Conservation (phyloP, 1,140 invertebrate species). For the Elymnias hypermnestra region DNA sequence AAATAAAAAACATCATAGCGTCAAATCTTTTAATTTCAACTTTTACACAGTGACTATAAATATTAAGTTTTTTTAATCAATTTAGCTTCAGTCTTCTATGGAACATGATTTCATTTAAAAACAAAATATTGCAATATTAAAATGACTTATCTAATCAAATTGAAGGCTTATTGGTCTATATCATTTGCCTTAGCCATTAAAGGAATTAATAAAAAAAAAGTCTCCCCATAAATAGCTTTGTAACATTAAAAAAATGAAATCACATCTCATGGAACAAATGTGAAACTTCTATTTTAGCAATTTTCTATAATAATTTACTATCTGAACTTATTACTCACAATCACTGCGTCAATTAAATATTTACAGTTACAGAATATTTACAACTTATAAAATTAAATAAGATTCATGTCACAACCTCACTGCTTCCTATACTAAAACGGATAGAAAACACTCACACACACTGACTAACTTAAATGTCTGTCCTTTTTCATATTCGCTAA, state of each 20-base stretch:
- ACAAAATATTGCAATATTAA: too few species aligned
- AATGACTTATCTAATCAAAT: too few species aligned
- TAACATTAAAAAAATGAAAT: too few species aligned
- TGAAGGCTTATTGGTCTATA: too few species aligned
- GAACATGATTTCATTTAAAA: too few species aligned
- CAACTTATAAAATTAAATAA: slow-evolving; percentile 53
- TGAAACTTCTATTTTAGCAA: background rate
- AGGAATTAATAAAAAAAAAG: too few species aligned
- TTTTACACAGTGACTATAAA: slow-evolving; percentile 65
- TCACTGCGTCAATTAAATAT: slow-evolving; percentile 51
- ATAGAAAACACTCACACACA: slow-evolving; percentile 28
- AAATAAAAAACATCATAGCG: slow-evolving; percentile 16
- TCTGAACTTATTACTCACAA: slow-evolving; percentile 55
- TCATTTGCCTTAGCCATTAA: too few species aligned
- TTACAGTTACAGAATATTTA: slow-evolving; percentile 68
- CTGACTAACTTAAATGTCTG: slow-evolving; percentile 6
- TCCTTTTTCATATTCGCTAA: too few species aligned
- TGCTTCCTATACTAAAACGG: slow-evolving; percentile 77
- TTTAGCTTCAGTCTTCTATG: too few species aligned
- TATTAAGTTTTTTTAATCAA: slow-evolving; percentile 42
- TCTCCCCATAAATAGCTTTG: too few species aligned
- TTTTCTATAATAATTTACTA: background rate
- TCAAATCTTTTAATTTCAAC: slow-evolving; percentile 44
- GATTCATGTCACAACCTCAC: slow-evolving; percentile 28
- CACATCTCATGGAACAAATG: background rate